Base-by-base conservation (phyloP, 2,888 invertebrate species). In the Coelopa pilipes region DNA sequence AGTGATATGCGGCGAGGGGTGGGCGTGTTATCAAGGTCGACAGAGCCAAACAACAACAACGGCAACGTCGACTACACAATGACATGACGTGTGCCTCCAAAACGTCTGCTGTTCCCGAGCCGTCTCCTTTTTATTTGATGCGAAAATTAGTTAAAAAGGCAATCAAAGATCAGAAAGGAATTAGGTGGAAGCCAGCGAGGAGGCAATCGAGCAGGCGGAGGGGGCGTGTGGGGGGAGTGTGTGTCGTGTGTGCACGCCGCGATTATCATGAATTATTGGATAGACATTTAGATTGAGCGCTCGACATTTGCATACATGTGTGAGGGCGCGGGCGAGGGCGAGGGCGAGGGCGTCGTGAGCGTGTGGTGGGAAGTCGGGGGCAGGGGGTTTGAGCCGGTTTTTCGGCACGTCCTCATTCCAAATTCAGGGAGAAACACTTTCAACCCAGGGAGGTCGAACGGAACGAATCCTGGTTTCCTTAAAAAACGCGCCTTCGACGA, bases 61-160 rank as follows among this genome's bases (percentile, higher is more conserved):
- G 7, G n/a, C 55, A 57, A n/a, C 45, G 12, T 15, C 19, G 19
- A 55, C 21, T n/a, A 2, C 4, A 34, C 7, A 2, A 34, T 45
- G 34, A 34, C 68, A n/a, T 57, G 45, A 45, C 55, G 69, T 45
- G 17, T 69, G 69, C 24, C 17, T 69, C 17, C 19, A 19, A 57
- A 34, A 46, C 46, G 19, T 63, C 57, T 60, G 69, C 53, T 57
- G 57, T 15, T 66, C 49, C 49, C 71, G 66, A n/a, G 66, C 55
- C 66, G 57, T 76, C 24, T 49, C 17, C 19, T 69, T 74, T 69
- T 65, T 63, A 57, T 57, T 34, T 74, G 55, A 60, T 69, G 72
- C 78, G 79, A 82, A 84, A 84, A 85, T 85, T 84, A 84, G 83
- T 83, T 82, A 83, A 84, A 82, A 83, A 82, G 75, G 80, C 82